Percentiles rank a stretch among this genome's conserved stretches.
phyloP scores from a whole-genome alignment of 2,888 invertebrate species.

The Hydroisotoma schaefferi region DNA sequence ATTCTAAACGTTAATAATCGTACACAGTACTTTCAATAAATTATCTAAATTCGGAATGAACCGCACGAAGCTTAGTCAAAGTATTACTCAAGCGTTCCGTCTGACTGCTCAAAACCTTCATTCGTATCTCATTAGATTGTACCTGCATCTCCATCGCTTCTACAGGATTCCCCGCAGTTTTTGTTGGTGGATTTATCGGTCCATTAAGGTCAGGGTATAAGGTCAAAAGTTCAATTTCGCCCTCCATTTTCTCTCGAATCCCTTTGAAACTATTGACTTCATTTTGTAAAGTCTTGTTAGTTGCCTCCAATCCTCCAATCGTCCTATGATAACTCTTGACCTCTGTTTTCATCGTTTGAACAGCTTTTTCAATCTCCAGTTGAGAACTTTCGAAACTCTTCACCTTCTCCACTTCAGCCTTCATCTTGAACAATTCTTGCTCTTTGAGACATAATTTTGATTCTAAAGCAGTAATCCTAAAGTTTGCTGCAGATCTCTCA shows the following conservation, averaged over 20 bases:
- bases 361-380: background rate
- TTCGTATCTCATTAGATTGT: slow-evolving; percentile 32
- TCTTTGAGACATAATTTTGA: slow-evolving; percentile 17
- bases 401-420: background rate
- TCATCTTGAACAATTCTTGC: slow-evolving; percentile 18
- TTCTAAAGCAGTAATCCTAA: slow-evolving; percentile 13
- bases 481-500: slow-evolving; percentile 5
- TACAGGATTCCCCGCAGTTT: slow-evolving; percentile 13
- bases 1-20: no score
- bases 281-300: background rate
- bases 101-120: slow-evolving; percentile 34
- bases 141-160: slow-evolving; percentile 39
- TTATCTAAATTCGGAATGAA: slow-evolving; percentile 16
- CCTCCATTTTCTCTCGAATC: slow-evolving; percentile 13
- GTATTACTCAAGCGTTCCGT: slow-evolving; percentile 29
- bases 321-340: background rate
- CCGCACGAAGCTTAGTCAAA: slow-evolving; percentile 22
- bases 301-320: background rate
- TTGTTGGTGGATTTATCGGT: slow-evolving; percentile 26
- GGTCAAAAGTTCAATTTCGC: slow-evolving; percentile 29
- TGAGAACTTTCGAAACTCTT: slow-evolving; percentile 5
- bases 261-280: slow-evolving; percentile 7
- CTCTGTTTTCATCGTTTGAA: background rate
- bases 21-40: no score
- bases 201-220: slow-evolving; percentile 37